A percentile compares a stretch with the other conserved stretches of the same genome.
Evolutionary conservation across 1,140 invertebrate genomes (phyloP).

Genomic region (Calycopis cecrops): DNA sequence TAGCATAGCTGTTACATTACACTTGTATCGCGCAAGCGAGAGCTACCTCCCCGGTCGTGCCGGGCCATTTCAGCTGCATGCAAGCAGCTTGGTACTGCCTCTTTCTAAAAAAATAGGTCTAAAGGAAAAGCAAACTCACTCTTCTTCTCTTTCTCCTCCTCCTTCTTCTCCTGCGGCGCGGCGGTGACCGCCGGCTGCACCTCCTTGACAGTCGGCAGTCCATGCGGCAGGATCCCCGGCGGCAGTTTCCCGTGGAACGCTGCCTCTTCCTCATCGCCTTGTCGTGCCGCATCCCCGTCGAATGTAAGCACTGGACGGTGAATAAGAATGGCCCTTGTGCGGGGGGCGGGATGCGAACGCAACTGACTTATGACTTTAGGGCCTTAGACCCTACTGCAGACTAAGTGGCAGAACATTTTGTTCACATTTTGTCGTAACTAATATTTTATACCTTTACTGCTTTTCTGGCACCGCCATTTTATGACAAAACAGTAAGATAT

Average conservation of each 20-base stretch:
- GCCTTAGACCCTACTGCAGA: no score
- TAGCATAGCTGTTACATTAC: no score
- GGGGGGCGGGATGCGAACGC: constrained; percentile 30
- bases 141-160: constrained; percentile 78
- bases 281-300: constrained; percentile 87
- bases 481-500: no score
- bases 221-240: constrained; percentile 93
- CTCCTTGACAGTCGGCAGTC: constrained; percentile 95
- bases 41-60: no score
- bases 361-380: constrained; percentile 36
- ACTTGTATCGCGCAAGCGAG: no score
- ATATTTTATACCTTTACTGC: no score
- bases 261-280: constrained; percentile 94
- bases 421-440: no score
- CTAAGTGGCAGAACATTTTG: no score
- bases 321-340: constrained; percentile 82
- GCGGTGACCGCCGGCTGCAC: constrained; percentile 92
- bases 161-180: constrained; percentile 84
- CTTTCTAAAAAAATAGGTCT: no score
- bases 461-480: no score
- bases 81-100: no score
- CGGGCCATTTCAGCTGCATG: no score
- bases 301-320: constrained; percentile 98
- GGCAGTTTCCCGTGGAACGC: constrained; percentile 91
- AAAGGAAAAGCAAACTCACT: constrained; percentile 32